Conservation (phyloP, 2,113 vertebrate species). For the Ptilonorhynchus violaceus region DNA sequence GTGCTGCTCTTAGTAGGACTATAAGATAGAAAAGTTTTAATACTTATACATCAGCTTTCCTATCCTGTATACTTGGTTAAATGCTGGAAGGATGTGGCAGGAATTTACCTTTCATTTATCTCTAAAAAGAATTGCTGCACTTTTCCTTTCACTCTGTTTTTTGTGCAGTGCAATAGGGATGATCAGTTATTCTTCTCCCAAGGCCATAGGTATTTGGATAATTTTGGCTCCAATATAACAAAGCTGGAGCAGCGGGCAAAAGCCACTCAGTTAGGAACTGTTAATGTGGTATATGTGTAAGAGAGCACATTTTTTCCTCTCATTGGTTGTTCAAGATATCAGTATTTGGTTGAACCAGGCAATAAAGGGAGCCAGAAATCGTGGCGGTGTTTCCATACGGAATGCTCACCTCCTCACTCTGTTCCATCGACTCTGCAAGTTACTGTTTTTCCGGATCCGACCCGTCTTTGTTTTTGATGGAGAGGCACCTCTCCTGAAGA, state of each 20-base stretch:
- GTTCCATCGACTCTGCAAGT: conserved; percentile 92
- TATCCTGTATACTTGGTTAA: not conserved
- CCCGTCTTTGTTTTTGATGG: conserved; percentile 97
- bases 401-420: conserved; percentile 95
- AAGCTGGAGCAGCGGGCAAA: not conserved
- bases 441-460: conserved; percentile 92
- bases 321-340: conserved; percentile 82
- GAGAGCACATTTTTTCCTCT: conserved; percentile 34
- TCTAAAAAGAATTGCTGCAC: not conserved
- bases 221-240: not conserved
- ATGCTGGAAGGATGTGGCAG: not conserved
- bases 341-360: conserved; percentile 99
- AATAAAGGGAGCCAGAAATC: conserved; percentile 90
- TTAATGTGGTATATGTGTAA: not conserved
- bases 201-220: not conserved
- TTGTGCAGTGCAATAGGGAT: not conserved
- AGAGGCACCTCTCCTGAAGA: conserved; percentile 91
- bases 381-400: conserved; percentile 80
- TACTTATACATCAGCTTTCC: not conserved
- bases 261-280: not conserved
- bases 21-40: not conserved
- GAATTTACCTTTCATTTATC: not conserved
- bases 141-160: not conserved
- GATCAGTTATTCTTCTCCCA: not conserved
- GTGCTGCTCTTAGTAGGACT: not conserved